Evolutionary conservation across 2,113 vertebrate genomes (phyloP).

Genomic region (Salvator merianae): DNA sequence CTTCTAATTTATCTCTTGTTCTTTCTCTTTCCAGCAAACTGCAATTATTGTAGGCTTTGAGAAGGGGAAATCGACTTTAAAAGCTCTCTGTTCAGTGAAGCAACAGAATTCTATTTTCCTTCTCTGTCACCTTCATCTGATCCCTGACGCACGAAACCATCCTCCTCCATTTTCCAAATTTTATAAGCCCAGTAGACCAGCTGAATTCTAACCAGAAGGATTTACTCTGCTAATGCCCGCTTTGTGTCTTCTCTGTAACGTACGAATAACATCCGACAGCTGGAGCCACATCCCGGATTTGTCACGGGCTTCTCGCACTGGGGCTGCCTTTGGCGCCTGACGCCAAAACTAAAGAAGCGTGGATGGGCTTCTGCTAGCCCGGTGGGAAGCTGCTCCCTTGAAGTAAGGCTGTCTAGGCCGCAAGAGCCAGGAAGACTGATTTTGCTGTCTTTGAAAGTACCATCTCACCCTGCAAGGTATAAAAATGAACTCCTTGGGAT

Average conservation of each 20-base stretch:
- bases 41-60: not conserved
- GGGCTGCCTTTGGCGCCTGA: not conserved
- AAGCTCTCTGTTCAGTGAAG: not conserved
- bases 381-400: not conserved
- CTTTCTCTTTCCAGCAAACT: not conserved
- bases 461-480: constrained; percentile 11
- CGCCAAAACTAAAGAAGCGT: not conserved
- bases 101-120: not conserved
- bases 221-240: not conserved
- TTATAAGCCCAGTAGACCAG: not conserved
- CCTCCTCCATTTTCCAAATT: accelerated
- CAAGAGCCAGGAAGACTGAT: constrained; percentile 3
- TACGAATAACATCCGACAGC: accelerated
- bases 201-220: not conserved
- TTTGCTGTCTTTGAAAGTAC: constrained; percentile 3
- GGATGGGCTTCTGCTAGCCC: not conserved
- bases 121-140: not conserved
- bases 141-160: not conserved
- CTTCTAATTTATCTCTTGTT: not conserved
- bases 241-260: accelerated
- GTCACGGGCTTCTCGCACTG: not conserved
- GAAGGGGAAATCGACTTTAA: not conserved
- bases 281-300: not conserved
- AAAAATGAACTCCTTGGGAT: not conserved
- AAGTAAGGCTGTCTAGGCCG: not conserved